Evolutionary conservation across 2,797 vertebrate genomes (phyloP), one percentile per base, ranked within the genome.

Genomic region (Tapera naevia): DNA sequence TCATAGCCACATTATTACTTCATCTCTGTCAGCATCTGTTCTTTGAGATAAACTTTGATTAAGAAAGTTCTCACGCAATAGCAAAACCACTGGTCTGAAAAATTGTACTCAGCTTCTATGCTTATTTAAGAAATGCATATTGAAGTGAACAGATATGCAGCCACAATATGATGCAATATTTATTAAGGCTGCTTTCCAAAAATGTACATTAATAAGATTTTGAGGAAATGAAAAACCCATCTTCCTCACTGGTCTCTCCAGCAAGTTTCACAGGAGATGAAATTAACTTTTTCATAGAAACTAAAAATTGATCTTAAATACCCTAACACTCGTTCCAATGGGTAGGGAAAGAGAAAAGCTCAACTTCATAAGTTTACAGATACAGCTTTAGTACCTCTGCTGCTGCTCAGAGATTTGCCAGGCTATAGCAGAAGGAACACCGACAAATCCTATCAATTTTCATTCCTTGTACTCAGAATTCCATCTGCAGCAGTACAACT

Each of bases 31-130:
- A 91, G 70, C 7, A 17, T 43, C 39, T 74, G 75, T 45, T 97
- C 76, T 79, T 88, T 69, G 62, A 94, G 88, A 94, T 67, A 94
- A 93, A 91, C 28, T 80, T 93, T 87, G 62, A 88, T 90, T 85
- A 72, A 93, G 57, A 67, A 82, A 70, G 56, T 88, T 93, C 54
- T 88, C 72, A 61, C 54, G 14, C 67, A 92, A 69, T 30, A 76
- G 69, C 71, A 95, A 94, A 96, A 81, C 16, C 67, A 81, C 48
- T 54, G 65, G 39, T 61, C 72, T 87, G 95, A 94, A 87, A 94
- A 95, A 91, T 74, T 90, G 66, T 24, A 88, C 70, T 69, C 35
- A 1, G 67, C 23, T 91, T 89, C 86, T 66, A 9, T 33, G 61
- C 35, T 91, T 74, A 81, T 33, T 33, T 43, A 70, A 93, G 39